Percentiles rank a stretch among this genome's conserved stretches.
Evolutionary conservation across 2,113 vertebrate genomes (phyloP).

Genomic region (Clarias macrocephalus): DNA sequence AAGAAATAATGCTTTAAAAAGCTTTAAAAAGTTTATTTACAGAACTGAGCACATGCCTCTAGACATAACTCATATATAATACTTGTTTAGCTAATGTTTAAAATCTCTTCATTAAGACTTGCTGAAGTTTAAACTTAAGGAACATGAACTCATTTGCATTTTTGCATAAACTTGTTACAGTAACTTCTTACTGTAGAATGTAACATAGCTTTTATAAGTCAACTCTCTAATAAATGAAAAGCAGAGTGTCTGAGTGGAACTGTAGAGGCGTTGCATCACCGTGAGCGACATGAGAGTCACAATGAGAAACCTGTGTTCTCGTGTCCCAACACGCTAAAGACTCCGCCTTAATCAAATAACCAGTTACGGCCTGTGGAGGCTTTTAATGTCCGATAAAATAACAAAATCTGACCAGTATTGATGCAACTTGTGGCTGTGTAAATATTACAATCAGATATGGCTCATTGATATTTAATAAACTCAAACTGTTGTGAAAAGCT

Average conservation of each 20-base stretch:
- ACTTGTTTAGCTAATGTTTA: neutral
- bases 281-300: neutral
- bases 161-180: too few species aligned
- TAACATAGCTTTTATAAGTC: neutral
- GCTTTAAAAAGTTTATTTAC: neutral
- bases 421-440: neutral
- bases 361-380: neutral
- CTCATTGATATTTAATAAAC: neutral
- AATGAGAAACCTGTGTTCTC: neutral
- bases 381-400: neutral
- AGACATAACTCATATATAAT: neutral
- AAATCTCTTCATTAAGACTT: neutral
- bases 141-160: neutral
- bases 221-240: neutral
- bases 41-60: neutral
- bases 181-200: too few species aligned
- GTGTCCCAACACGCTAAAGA: neutral
- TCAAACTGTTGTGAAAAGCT: neutral
- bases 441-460: neutral
- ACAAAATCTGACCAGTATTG: neutral
- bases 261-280: neutral
- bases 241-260: neutral
- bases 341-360: conserved; percentile 22
- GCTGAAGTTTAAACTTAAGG: neutral
- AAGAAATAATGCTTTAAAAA: too few species aligned